Evolutionary conservation across 2,797 vertebrate species (phyloP).

Genomic region (Sciurus vulgaris): DNA sequence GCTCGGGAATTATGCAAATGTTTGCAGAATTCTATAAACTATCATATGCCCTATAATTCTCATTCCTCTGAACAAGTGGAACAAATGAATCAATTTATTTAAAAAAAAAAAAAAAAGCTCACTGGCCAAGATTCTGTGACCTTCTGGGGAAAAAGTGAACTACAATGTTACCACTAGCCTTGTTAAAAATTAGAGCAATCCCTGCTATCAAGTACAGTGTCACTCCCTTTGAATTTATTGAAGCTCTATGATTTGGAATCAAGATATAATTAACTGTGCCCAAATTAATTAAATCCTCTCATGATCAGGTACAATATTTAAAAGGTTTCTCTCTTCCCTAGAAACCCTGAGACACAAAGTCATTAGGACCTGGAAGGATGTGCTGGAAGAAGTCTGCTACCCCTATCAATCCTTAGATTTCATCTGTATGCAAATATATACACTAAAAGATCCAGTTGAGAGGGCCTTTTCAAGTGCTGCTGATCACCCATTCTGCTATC

Average conservation of each 20-base stretch:
- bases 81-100: not conserved
- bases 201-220: not conserved
- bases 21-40: not conserved
- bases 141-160: not conserved
- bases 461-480: not conserved
- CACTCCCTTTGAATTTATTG: not conserved
- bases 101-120: not conserved
- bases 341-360: not conserved
- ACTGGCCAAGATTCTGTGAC: not conserved
- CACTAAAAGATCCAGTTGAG: not conserved
- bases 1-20: not conserved
- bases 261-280: not conserved
- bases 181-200: slow-evolving; percentile 13
- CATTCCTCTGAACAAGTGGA: not conserved
- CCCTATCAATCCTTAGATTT: not conserved
- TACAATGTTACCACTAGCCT: not conserved
- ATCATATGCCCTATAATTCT: not conserved
- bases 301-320: slow-evolving; percentile 13
- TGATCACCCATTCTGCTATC: not conserved
- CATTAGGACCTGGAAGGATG: not conserved
- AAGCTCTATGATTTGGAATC: not conserved
- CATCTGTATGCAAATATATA: not conserved
- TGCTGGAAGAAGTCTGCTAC: not conserved
- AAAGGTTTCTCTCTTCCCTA: not conserved
- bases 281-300: not conserved